Base-by-base conservation (phyloP, 2,113 vertebrate species). In the Petroica traversi region DNA sequence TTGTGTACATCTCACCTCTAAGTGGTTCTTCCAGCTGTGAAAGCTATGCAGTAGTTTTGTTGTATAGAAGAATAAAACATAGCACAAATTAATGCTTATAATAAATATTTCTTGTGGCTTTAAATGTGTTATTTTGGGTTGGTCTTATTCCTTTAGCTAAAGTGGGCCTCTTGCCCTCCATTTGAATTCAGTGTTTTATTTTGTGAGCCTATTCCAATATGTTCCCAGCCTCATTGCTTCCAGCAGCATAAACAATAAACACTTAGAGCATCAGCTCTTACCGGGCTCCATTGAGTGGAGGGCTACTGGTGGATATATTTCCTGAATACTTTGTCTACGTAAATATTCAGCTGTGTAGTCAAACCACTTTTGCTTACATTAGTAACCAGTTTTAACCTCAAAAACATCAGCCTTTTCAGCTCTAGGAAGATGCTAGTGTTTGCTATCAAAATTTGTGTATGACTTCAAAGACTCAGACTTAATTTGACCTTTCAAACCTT, bases 21-120 rank as follows among this genome's bases (percentile, higher is more conserved):
- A 96, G 91, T 92, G 96, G 84, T 93, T 92, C 94, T 96, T 95
- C 92, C 75, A 83, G 91, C 96, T 92, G 79, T 84, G 92, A 72
- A 95, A 97, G 90, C 94, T 96, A 85, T 78, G 93, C 94, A 95
- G 72, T 91, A 95, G 95, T 71, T 97, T 54, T 46, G 45, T 96
- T 88, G 97, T 92, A 92, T 41, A 86, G 88, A 92, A 66, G 76
- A 86, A 81, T 90, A 84, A 96, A 95, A 64, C 68, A 58, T 51
- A 76, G 85, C 68, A 74, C 72, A 86, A 86, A 67, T 76, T 72
- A 87, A 76, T 91, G 82, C 78, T 93, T 79, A 89, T 92, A 91
- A 96, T 97, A 97, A 97, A 95, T 81, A 72, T 22, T 92, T 95
- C 41, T 66, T 73, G 87, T 95, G 85, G 69, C 92, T 96, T 75